phyloP scores from a whole-genome alignment of 2,797 vertebrate species.

The Lithobates sylvaticus region DNA sequence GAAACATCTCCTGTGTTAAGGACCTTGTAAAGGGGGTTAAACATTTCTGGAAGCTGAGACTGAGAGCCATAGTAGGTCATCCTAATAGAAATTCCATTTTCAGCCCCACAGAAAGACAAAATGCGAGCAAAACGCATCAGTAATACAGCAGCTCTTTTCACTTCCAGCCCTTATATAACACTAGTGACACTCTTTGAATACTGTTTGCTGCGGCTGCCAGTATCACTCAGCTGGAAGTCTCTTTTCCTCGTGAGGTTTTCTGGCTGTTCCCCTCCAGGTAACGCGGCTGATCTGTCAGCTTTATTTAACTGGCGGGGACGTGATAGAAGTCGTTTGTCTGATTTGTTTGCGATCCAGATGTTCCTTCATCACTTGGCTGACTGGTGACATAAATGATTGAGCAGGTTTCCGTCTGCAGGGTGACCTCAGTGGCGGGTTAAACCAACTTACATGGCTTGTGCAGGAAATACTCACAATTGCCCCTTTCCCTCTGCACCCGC shows the following conservation, averaged over 20 bases:
- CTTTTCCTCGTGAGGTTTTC: not conserved
- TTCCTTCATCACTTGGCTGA: conserved; percentile 44
- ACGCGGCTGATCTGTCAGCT: conserved; percentile 21
- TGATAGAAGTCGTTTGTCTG: not conserved
- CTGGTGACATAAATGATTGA: conserved; percentile 38
- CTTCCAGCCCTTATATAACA: too few relatives aligned
- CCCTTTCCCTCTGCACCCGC: not conserved
- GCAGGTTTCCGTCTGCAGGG: conserved; percentile 28
- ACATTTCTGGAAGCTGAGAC: too few relatives aligned
- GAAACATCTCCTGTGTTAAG: too few relatives aligned
- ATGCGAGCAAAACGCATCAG: too few relatives aligned
- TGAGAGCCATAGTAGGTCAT: too few relatives aligned
- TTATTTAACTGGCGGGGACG: conserved; percentile 1
- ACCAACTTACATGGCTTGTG: conserved; percentile 27
- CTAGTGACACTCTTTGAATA: not conserved
- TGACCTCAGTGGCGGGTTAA: conserved; percentile 45
- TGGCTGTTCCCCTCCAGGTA: not conserved
- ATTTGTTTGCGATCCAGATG: conserved; percentile 33
- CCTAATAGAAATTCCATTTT: too few relatives aligned
- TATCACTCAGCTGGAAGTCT: too few relatives aligned
- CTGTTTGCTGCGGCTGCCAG: too few relatives aligned
- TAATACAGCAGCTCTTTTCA: too few relatives aligned
- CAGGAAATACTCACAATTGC: not conserved
- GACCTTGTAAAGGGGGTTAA: too few relatives aligned
- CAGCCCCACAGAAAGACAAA: too few relatives aligned